Evolutionary conservation across 2,113 vertebrate species (phyloP), one percentile per base, ranked within the genome.

Genomic region (Menura novaehollandiae): DNA sequence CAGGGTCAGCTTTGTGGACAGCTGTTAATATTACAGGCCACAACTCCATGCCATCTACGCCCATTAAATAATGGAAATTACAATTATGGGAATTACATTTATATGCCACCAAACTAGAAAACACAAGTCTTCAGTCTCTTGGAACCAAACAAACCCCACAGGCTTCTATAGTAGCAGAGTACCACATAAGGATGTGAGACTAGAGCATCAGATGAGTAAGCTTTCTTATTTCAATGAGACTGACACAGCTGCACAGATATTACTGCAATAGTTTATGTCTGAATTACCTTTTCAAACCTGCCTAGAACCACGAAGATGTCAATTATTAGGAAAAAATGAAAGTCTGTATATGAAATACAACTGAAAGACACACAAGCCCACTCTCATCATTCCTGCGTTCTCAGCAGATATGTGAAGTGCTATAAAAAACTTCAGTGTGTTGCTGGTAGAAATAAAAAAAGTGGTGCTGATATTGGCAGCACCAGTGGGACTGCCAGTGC

Each of bases 211-310:
- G 46, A 58, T 1, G 1, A 80, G 21, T 13, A 51, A 55, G 24
- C 16, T 63, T 67, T 19, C 41, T 56, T 37, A 51, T 35, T 87
- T 30, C 60, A 33, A 41, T 13, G 51, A 80, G 52, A 87, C 21
- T 1, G 2, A 51, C 28, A 35, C 3, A 71, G 35, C 32, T 63
- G 52, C 9, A 4, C 0, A 51, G 23, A 3, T 32, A 59, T 7
- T 67, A 60, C 15, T 60, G 66, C 60, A 66, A 28, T 5, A 83
- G 18, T 46, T 62, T 19, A 12, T 8, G 6, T 21, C 47, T 58
- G 10, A 78, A 39, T 30, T 44, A 41, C 15, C 15, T 78, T 86
- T 62, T 26, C n/a, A 47, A 75, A 75, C 24, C 23, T 59, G 33
- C 46, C 55, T 30, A 62, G 16, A 83, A 44, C 37, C 43, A 58